Base-by-base conservation (phyloP, 2,113 vertebrate genomes). In the Heterochromis multidens region DNA sequence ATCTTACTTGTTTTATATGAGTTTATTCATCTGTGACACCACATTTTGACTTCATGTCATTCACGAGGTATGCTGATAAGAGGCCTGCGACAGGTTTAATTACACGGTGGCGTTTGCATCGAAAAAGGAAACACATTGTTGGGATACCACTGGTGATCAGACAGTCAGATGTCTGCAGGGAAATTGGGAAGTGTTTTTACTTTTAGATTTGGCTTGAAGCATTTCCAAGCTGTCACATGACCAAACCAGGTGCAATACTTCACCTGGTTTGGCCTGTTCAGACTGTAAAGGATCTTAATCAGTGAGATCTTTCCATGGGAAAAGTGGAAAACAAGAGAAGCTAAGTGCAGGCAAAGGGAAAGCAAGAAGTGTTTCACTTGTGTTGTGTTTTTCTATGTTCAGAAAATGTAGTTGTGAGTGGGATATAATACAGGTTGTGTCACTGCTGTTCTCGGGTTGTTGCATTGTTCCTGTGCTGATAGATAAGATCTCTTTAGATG, bases 111-210 rank as follows among this genome's bases (percentile, higher is more conserved):
- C 14, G 14, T 49, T 81, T 85, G 63, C 11, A 40, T 37, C 1
- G 3, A 62, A 92, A n/a, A 82, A 85, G 58, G 37, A 85, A 89
- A 60, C 23, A 4, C 88, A 92, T 93, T 90, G 80, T 87, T 93
- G 31, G 63, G 74, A 93, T 94, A 40, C 93, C 86, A 1, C 31
- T 1, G 65, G 37, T 7, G 57, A 93, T 92, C 77, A 67, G 61
- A 80, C 72, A 27, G 60, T 89, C 40, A 88, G 81, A 94, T 89
- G 76, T 88, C 81, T 35, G 46, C 6, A 14, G 57, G 62, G 25
- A 56, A 60, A 87, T 90, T 89, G 65, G 74, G 37, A 12, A 27
- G 40, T 46, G 35, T 59, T 83, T 60, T 87, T 88, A 88, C 85
- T 92, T 91, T 92, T 59, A 65, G 65, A 90, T 77, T 89, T 1